Base-by-base conservation (phyloP, 2,797 vertebrate genomes). In the Dallia pectoralis region DNA sequence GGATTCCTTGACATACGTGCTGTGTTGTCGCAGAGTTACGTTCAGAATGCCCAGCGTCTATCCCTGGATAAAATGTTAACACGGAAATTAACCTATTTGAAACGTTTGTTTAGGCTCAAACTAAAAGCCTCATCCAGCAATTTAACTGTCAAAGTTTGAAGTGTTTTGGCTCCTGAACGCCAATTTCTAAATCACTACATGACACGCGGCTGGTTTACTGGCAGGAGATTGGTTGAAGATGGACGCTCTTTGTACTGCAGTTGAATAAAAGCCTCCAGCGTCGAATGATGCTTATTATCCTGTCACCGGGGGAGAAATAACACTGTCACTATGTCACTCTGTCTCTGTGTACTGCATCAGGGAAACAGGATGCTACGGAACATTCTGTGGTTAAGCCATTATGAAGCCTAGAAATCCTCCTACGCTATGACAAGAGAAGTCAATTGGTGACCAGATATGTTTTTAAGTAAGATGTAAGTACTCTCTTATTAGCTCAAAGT, bases 231-330 rank as follows among this genome's bases (percentile, higher is more conserved):
- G 67, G 56, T 67, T 72, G n/a, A 59, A 67, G 30, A 44, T 47
- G 33, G 62, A 48, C 2, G 18, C 22, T 5, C 15, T 62, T 40
- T 27, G 36, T 47, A 56, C 19, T 40, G 14, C 76, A 70, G 76
- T 81, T 70, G 32, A 77, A 84, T 81, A 85, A 78, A 84, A 78
- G 75, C 74, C 69, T 74, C 71, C 78, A 76, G 67, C 76, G 76
- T 72, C 49, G 25, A 69, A 71, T 56, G 74, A 36, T 74, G 69
- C 79, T 83, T 78, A 89, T 89, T 89, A 87, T 82, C 73, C 76
- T 82, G 80, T 88, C 85, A 70, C 48, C 67, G 68, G 64, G 33
- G n/a, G 80, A 77, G 67, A 33, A 71, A 75, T 67, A 79, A 74
- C 75, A 49, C 48, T 75, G 79, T 73, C 62, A 67, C 76, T 70